Evolutionary conservation across 2,113 vertebrate species (phyloP), one percentile per base, ranked within the genome.

Genomic region (Grammomys surdaster): DNA sequence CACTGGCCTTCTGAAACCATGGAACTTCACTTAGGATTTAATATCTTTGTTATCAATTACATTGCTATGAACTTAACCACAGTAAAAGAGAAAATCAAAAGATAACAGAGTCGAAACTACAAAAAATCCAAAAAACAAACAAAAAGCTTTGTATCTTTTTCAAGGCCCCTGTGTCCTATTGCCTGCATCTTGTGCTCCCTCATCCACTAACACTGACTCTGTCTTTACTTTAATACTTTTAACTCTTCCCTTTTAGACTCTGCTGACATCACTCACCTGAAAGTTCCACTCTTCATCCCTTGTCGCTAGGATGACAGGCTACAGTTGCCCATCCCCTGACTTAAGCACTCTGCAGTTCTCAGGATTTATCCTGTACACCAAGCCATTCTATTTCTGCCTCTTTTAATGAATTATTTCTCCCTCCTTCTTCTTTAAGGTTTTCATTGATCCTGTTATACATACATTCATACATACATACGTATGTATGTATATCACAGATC

Each of bases 391-490:
- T n/a, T 46, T 24, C 17, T 91, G 56, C 48, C 40, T 90, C 72
- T 90, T 78, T 88, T 77, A 26, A 40, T 69, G 31, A 93, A 9
- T 22, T 88, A 36, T 93, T 73, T 86, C 77, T 46, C 67, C 84
- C 48, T 93, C 31, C 43, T 14, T 70, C 26, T 28, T 84, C 51
- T n/a, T 80, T 69, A 63, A 11, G 10, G 3, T 24, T 92, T 72
- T 84, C 81, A 12, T 36, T 88, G 6, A 28, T 89, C 4, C 63
- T 81, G 40, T 40, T 40, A 40, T 40, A 40, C 40, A 40, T 40
- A 40, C 40, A 40, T 40, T 40, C 40, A 40, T 40, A 40, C 40
- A 40, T 40, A 40, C 40, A 40, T 40, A 40, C 40, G 40, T 40
- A 40, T 40, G 40, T 40, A 40, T 40, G 40, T 40, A 40, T 40